Percentiles rank a stretch among this genome's conserved stretches.
Conservation (phyloP, 2,797 vertebrate genomes). For the Sus cebifrons region DNA sequence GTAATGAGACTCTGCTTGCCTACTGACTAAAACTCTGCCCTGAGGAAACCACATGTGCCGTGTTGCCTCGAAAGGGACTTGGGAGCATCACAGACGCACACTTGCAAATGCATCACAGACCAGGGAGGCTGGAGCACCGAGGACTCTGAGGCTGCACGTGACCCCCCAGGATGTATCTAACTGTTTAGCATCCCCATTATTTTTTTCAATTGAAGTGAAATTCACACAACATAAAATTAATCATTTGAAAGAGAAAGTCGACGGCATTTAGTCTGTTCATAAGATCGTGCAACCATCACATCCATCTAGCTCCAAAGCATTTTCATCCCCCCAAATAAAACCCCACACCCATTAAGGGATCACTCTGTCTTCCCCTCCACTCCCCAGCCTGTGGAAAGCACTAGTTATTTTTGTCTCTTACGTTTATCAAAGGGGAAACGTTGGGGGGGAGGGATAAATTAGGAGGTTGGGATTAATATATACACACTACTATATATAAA, state of each 20-base stretch:
- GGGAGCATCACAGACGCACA: not conserved
- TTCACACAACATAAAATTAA: not conserved
- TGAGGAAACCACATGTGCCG: not conserved
- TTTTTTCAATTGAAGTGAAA: not conserved
- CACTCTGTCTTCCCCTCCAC: fast-evolving
- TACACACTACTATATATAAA: no score
- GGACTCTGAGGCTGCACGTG: not conserved
- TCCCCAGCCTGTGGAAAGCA: not conserved
- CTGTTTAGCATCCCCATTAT: no score
- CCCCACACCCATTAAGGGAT: fast-evolving
- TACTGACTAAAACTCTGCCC: not conserved
- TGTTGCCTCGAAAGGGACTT: not conserved
- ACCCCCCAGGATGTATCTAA: fast-evolving
- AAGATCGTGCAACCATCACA: not conserved
- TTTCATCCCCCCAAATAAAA: not conserved
- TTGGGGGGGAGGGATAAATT: no score
- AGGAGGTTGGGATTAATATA: no score
- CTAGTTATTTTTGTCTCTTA: not conserved
- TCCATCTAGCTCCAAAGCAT: not conserved
- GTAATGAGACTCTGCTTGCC: not conserved
- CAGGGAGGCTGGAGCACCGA: fast-evolving
- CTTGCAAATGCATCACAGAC: fast-evolving
- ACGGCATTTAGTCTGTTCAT: not conserved
- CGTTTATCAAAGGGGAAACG: no score
- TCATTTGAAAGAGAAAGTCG: not conserved